Conservation (phyloP, 2,888 invertebrate genomes). For the Gymnosoma rotundatum region DNA sequence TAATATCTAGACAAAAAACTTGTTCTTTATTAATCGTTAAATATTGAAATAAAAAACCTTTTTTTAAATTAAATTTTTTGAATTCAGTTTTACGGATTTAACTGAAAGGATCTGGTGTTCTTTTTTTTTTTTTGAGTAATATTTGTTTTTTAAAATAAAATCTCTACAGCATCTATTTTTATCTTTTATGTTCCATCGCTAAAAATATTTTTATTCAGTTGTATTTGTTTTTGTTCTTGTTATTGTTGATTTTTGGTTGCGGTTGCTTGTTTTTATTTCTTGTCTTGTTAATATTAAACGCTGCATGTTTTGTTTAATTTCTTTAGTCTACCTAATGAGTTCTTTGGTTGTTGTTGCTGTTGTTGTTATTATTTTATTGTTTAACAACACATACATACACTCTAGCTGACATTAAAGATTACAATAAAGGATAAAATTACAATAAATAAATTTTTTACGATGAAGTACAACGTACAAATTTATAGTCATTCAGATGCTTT, state of each 20-base stretch:
- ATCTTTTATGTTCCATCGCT: too few species aligned
- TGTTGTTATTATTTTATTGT: slow-evolving; percentile 4
- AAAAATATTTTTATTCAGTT: background rate
- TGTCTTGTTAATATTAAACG: slow-evolving; percentile 56
- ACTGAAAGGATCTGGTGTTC: too few species aligned
- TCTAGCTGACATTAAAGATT: slow-evolving; percentile 39
- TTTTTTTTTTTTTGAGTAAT: too few species aligned
- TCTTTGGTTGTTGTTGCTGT: background rate
- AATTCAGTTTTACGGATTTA: too few species aligned
- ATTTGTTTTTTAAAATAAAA: background rate
- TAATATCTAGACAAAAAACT: too few species aligned
- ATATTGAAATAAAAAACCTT: too few species aligned
- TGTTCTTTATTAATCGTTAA: too few species aligned
- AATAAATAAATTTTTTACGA: slow-evolving; percentile 15
- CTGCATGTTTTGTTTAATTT: slow-evolving; percentile 40
- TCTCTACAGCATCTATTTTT: too few species aligned
- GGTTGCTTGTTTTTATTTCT: slow-evolving; percentile 21
- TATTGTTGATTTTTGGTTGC: too few species aligned
- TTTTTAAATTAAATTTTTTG: too few species aligned
- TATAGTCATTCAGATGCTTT: background rate
- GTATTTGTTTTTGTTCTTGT: background rate
- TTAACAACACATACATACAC: background rate
- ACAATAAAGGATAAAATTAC: slow-evolving; percentile 45
- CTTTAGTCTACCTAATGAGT: slow-evolving; percentile 54
- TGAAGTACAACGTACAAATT: background rate